Conservation (phyloP, 1,140 invertebrate genomes). For the Aphelinus atriplicis region DNA sequence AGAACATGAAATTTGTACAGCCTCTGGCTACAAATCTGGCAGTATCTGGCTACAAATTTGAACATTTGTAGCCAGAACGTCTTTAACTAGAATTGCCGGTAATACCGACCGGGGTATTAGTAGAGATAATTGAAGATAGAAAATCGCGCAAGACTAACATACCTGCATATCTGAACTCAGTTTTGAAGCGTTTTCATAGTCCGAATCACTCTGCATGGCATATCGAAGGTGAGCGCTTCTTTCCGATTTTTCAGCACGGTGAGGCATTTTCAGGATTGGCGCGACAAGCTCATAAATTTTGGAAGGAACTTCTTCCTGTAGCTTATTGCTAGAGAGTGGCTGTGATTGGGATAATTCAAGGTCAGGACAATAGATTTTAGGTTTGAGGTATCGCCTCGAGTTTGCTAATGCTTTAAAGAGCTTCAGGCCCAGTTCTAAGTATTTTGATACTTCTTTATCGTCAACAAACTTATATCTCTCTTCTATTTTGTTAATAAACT, state of each 20-base stretch:
- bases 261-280: slow-evolving; percentile 50
- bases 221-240: too few species aligned
- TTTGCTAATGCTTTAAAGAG: slow-evolving; percentile 54
- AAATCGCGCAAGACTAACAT: too few species aligned
- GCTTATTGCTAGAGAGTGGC: slow-evolving; percentile 38
- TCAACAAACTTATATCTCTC: slow-evolving; percentile 21
- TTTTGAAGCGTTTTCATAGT: not conserved
- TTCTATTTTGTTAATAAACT: slow-evolving; percentile 46
- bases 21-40: too few species aligned
- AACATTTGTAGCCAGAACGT: too few species aligned
- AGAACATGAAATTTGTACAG: too few species aligned
- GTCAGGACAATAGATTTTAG: slow-evolving; percentile 45
- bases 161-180: slow-evolving; percentile 32
- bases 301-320: slow-evolving; percentile 23
- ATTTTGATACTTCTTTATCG: slow-evolving; percentile 2
- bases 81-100: too few species aligned
- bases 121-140: too few species aligned
- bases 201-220: not conserved
- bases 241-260: slow-evolving; percentile 16
- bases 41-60: too few species aligned
- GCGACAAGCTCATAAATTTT: slow-evolving; percentile 53
- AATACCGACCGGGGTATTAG: too few species aligned
- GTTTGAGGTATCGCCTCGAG: slow-evolving; percentile 52
- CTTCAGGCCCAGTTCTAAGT: slow-evolving; percentile 44
- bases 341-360: slow-evolving; percentile 48